Evolutionary conservation across 2,888 invertebrate genomes (phyloP).

Genomic region (Euzophera pinguis): DNA sequence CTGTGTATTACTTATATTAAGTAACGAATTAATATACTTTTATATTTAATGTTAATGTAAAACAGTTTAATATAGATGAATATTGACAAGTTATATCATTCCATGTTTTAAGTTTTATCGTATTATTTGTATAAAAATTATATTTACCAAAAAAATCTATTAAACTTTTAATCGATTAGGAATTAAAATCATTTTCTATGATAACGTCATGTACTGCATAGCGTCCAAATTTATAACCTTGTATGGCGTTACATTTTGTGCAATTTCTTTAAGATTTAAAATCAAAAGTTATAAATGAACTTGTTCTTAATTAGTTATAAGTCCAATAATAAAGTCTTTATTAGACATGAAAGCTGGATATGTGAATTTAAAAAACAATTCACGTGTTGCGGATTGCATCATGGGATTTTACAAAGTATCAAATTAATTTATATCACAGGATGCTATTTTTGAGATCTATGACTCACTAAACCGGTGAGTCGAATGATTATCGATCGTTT

Average conservation of each 20-base stretch:
- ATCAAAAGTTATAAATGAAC: neutral
- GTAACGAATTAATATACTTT: neutral
- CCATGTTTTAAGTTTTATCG: conserved; percentile 4
- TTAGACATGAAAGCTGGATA: neutral
- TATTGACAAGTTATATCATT: neutral
- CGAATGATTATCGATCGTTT: no score
- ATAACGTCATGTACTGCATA: neutral
- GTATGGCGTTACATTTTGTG: neutral
- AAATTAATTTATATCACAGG: no score
- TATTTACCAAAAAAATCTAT: conserved; percentile 3
- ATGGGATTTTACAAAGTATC: no score
- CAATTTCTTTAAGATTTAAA: neutral
- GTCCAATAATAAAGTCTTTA: neutral
- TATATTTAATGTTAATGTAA: neutral
- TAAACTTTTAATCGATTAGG: conserved; percentile 8
- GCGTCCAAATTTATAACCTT: neutral
- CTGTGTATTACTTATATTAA: neutral
- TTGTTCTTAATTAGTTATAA: neutral
- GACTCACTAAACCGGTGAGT: no score
- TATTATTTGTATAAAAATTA: conserved; percentile 9
- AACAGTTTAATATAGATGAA: neutral
- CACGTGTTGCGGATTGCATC: no score
- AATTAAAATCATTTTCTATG: neutral
- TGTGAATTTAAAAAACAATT: no score
- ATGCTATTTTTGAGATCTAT: no score